Evolutionary conservation across 2,797 vertebrate species (phyloP), one percentile per base, ranked within the genome.

Genomic region (Columba guinea): DNA sequence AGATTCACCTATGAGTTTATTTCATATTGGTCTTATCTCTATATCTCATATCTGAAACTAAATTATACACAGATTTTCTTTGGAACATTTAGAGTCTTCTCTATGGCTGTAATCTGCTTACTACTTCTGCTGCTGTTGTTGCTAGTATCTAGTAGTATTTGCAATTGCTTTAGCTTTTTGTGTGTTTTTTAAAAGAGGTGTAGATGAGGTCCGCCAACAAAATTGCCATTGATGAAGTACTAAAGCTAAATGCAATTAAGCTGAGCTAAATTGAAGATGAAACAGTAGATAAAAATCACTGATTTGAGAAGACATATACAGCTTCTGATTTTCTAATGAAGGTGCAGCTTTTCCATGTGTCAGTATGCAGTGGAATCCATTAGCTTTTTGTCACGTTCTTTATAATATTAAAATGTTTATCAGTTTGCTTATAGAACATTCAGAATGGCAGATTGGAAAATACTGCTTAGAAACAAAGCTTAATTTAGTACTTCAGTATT

Each of bases 41-140:
- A 7, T 48, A 17, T 39, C 78, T 94, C 94, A 77, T 89, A 92
- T 67, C 32, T 51, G 52, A 79, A 94, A 89, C 68, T 89, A 89
- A 96, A 95, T 96, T 94, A 81, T 32, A 71, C 48, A 87, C 14
- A n/a, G 17, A 78, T 95, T 93, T 96, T 76, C 68, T 94, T 73
- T 90, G 75, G 58, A 77, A 87, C 23, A 28, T 93, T 91, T 91
- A 83, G 52, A 94, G 28, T 51, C 79, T 58, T 71, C 20, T 84
- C 68, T 67, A 41, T 24, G 77, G 27, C 19, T 74, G 32, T 60
- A 90, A 96, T 91, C 59, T 91, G 18, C 79, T 97, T 82, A 78
- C 44, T 56, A 11, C 48, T 83, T 46, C 49, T 74, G 67, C 52
- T 58, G 76, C 64, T 64, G 49, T 2, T 70, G 28, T 22, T 90